These are phyloP conservation scores for Myotis planiceps DNA, from an alignment of 2,797 vertebrate species.

Conservation along the genomic window DNA sequence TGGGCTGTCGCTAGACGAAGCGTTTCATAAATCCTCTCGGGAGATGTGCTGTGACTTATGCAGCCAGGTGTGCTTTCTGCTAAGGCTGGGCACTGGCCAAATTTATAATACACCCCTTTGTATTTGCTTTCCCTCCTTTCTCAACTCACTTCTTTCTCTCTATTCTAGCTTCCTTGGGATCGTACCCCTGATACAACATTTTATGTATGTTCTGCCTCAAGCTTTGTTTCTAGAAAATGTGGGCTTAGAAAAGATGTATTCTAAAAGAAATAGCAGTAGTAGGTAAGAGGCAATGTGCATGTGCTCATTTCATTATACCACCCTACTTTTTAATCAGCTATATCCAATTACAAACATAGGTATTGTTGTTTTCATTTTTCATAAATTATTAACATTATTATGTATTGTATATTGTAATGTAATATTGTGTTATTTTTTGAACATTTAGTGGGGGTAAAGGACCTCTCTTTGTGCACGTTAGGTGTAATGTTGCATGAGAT, in stretches of 20 bases:
- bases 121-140: neutral
- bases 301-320: neutral
- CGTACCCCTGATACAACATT: neutral
- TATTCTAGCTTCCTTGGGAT: neutral
- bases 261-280: neutral
- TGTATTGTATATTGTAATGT: neutral
- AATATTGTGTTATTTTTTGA: neutral
- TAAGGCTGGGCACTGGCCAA: neutral
- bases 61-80: neutral
- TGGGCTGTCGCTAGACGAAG: neutral
- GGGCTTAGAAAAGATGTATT: neutral
- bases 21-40: neutral
- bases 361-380: neutral
- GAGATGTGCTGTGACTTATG: neutral
- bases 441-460: neutral
- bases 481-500: conserved; percentile 21
- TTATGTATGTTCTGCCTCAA: neutral
- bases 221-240: neutral
- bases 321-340: neutral
- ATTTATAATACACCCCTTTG: neutral
- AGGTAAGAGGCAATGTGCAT: neutral
- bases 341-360: neutral
- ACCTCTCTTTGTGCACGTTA: neutral
- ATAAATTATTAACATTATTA: neutral
- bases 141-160: neutral